Base-by-base conservation (phyloP, 92 coral and sea anemone genomes). In the Heteractis magnifica region DNA sequence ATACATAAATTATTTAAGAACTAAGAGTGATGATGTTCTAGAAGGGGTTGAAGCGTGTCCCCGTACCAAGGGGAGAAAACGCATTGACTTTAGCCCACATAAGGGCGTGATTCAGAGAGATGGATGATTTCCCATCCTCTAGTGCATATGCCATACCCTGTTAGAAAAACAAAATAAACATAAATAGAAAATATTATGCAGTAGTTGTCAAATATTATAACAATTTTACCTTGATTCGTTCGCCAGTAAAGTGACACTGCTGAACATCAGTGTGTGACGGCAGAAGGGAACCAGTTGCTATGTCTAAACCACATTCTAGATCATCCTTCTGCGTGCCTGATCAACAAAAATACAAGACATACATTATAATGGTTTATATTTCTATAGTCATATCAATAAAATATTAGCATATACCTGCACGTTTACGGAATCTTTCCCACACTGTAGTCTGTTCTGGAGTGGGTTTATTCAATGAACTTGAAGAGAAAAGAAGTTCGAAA, bases 81-180 rank as follows among this genome's bases (percentile, higher is more conserved):
- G 92, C 92, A 65, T 94, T 94, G 80, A 94, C 99, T 53, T 97
- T 97, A 19, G 99, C 99, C 99, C 99, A 97, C 99, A 97, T 97
- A 71, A 94, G 84, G 59, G 99, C 98, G 86, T 94, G 90, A 84
- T 97, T 97, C 58, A 97, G 82, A 10, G 99, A 87, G 77, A 97
- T 90, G 64, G 89, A 90, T 11, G 99, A 97, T 78, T 93, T 91
- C 1, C 98, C 98, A 62, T 97, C 99, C 49, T 97, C 97, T 64
- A 97, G 82, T 59, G 89, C 56, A 82, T 84, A 97, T 52, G 91
- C 91, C 14, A 93, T 91, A 18, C 99, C 98, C 99, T 97, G 82
- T 6, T 79, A 68, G 87, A 65, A 52, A 53, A 77, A 52, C 55
- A 83, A 64, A 64, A 70, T 26, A 19, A 56, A 78, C 70, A 21